Evolutionary conservation across 2,888 invertebrate species (phyloP).

Genomic region (Euclidia mi): DNA sequence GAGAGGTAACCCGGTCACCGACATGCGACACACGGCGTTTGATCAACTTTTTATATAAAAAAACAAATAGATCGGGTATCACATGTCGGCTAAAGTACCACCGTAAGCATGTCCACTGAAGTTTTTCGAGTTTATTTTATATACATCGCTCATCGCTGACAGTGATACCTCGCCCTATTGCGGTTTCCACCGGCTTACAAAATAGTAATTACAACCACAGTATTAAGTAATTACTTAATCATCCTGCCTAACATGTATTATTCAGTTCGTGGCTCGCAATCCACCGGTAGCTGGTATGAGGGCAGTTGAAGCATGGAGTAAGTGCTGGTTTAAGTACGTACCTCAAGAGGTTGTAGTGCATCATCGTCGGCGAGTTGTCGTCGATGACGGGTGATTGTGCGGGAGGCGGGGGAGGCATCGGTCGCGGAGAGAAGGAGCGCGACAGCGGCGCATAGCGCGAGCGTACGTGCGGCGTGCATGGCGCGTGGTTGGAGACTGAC

Average conservation of each 20-base stretch:
- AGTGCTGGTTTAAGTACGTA: conserved; percentile 39
- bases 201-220: background rate
- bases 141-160: background rate
- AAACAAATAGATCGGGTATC: too few relatives aligned
- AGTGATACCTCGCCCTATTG: conserved; percentile 9
- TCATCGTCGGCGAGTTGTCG: conserved; percentile 82
- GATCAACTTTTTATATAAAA: background rate
- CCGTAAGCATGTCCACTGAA: background rate
- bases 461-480: conserved; percentile 67
- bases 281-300: too few relatives aligned
- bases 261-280: background rate
- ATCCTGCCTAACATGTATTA: background rate
- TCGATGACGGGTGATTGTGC: conserved; percentile 60
- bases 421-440: conserved; percentile 52
- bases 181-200: conserved; percentile 5
- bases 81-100: conserved; percentile 2
- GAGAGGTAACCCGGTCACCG: conserved; percentile 29
- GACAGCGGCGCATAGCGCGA: conserved; percentile 52
- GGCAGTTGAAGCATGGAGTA: background rate
- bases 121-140: background rate
- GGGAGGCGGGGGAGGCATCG: conserved; percentile 57
- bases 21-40: conserved; percentile 1
- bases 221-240: conserved; percentile 10
- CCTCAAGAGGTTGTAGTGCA: conserved; percentile 82
- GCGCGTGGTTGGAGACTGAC: conserved; percentile 62